Evolutionary conservation across 2,797 vertebrate species (phyloP), one percentile per base, ranked within the genome.

Genomic region (Spheniscus humboldti): DNA sequence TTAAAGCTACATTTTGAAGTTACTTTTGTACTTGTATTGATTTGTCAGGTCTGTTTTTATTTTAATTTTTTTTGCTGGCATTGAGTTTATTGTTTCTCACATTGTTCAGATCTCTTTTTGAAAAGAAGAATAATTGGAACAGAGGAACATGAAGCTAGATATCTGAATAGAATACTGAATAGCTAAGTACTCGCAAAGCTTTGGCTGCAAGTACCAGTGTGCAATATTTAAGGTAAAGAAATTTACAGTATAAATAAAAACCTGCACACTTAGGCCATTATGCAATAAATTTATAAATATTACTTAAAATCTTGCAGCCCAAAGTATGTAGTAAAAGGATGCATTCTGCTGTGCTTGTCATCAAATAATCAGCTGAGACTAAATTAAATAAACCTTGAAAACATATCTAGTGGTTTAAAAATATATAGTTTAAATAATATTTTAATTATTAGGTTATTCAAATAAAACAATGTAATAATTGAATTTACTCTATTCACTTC

Each of bases 41-140:
- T 80, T 97, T 86, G 50, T 71, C 82, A 71, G 82, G 43, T 95
- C 79, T 87, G 33, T 28, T 79, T n/a, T n/a, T n/a, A 5, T 31
- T 39, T 39, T 39, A 39, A 11, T 35, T n/a, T 41, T 39, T 80
- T 47, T 16, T 39, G 15, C 15, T 39, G 66, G 33, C n/a, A 75
- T 18, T 86, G 82, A 91, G 59, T 77, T 94, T 86, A 63, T 72
- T 96, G 66, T 86, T 94, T 92, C 53, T 86, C 67, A 90, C 28
- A 18, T 67, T 97, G 80, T 86, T 92, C 73, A 86, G 63, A 33
- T 57, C 31, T 30, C 6, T 55, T 62, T 81, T 73, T 96, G 86
- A 52, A 86, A 92, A 93, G 33, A 67, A 73, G 17, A 81, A 80
- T 87, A 83, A 55, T 57, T 56, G 77, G 20, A 85, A 76, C 48